A percentile compares a stretch with the other conserved stretches of the same genome.
Evolutionary conservation across 92 coral and sea anemone species (phyloP).

Genomic region (Muricea muricata): DNA sequence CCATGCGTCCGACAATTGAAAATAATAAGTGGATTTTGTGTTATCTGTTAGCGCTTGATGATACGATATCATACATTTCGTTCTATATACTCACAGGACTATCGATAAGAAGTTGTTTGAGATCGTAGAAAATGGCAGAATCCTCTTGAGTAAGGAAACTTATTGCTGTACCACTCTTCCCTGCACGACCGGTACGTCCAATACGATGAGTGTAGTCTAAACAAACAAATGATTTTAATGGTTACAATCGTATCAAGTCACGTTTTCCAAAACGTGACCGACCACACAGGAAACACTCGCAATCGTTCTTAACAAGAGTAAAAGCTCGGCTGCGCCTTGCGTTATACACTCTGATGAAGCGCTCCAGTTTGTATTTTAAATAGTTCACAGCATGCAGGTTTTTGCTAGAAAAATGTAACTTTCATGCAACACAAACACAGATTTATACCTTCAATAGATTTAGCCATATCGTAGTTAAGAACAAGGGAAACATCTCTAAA

Average conservation of each 20-base stretch:
- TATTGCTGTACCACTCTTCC: constrained; percentile 91
- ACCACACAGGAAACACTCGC: too few species aligned
- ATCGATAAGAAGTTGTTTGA: constrained; percentile 81
- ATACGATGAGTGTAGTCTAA: constrained; percentile 97
- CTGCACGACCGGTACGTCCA: constrained; percentile 99
- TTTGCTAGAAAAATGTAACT: too few species aligned
- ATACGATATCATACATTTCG: background rate
- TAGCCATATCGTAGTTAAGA: constrained; percentile 99
- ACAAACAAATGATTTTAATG: background rate
- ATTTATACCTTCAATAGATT: constrained; percentile 95
- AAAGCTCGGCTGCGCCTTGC: too few species aligned
- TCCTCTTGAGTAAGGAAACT: constrained; percentile 88
- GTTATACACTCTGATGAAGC: too few species aligned
- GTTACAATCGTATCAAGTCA: background rate
- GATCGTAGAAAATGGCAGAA: constrained; percentile 90
- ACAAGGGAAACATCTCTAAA: constrained; percentile 96
- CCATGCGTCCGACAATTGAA: too few species aligned
- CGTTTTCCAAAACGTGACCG: too few species aligned
- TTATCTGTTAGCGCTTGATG: too few species aligned
- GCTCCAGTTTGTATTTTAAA: too few species aligned
- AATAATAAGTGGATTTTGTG: too few species aligned
- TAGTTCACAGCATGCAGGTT: too few species aligned
- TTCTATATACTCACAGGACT: constrained; percentile 81
- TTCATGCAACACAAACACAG: background rate
- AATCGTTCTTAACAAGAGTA: too few species aligned